Evolutionary conservation across 2,888 invertebrate species (phyloP).

Genomic region (Onchidella celtica): DNA sequence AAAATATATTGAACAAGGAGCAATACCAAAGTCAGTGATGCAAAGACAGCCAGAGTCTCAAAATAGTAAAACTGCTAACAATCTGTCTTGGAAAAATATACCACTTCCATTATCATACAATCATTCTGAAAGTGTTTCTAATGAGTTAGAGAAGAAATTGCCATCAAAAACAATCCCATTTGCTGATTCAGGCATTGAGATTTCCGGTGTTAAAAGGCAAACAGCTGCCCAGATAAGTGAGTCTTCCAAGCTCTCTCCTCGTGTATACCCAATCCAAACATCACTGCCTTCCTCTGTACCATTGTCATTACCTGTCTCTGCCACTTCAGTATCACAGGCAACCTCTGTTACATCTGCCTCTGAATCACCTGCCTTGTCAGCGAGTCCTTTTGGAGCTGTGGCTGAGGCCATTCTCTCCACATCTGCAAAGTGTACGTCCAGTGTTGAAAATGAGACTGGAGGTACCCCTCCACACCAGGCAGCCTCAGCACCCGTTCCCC

Average conservation of each 20-base stretch:
- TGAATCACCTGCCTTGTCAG: constrained; percentile 8
- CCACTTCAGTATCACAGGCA: neutral
- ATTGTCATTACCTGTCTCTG: neutral
- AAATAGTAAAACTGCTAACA: neutral
- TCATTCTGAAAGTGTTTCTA: constrained; percentile 52
- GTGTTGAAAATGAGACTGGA: neutral
- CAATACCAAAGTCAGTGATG: constrained; percentile 30
- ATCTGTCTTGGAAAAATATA: constrained; percentile 55
- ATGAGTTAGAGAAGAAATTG: constrained; percentile 49
- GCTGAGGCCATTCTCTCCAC: constrained; percentile 21
- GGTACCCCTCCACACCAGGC: neutral
- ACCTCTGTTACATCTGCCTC: neutral
- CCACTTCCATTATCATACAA: constrained; percentile 53
- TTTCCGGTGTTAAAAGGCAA: constrained; percentile 5
- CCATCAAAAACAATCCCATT: constrained; percentile 52
- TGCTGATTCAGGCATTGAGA: constrained; percentile 27
- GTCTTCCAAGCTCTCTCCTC: constrained; percentile 16
- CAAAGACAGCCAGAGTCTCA: neutral
- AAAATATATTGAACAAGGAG: constrained; percentile 39
- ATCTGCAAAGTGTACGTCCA: neutral
- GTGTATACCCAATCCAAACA: constrained; percentile 17
- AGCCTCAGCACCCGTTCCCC: neutral
- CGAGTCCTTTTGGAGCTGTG: constrained; percentile 6
- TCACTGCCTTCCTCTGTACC: neutral
- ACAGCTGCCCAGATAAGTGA: neutral